phyloP scores from a whole-genome alignment of 2,113 vertebrate genomes.

The Recurvirostra avosetta region DNA sequence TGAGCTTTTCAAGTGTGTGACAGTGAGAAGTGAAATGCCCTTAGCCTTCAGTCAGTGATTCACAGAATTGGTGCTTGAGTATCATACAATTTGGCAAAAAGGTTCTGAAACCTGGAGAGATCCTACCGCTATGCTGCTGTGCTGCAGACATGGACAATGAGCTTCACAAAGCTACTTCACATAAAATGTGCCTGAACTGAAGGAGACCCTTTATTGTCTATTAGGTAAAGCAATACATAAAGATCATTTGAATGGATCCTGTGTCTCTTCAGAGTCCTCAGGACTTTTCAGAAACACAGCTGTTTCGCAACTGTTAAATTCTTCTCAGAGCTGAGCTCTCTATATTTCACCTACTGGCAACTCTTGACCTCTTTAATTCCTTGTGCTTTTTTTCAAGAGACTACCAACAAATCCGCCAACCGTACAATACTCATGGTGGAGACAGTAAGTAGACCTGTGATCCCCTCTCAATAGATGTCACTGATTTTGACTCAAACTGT shows the following conservation, averaged over 20 bases:
- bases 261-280: neutral
- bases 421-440: neutral
- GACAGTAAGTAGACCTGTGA: neutral
- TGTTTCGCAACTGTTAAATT: neutral
- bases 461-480: neutral
- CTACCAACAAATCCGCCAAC: neutral
- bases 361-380: neutral
- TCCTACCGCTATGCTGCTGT: neutral
- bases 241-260: neutral
- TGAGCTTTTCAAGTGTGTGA: neutral
- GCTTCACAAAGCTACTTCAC: neutral
- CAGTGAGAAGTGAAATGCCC: neutral
- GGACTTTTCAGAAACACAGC: neutral
- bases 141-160: neutral
- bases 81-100: neutral
- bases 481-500: neutral
- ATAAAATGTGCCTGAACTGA: neutral
- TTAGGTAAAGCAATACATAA: neutral
- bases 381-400: neutral
- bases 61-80: neutral
- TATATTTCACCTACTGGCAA: neutral
- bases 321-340: neutral
- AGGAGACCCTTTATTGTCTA: neutral
- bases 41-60: neutral
- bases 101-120: neutral